Conservation (phyloP, 2,888 invertebrate genomes). For the Oscheius sp. region DNA sequence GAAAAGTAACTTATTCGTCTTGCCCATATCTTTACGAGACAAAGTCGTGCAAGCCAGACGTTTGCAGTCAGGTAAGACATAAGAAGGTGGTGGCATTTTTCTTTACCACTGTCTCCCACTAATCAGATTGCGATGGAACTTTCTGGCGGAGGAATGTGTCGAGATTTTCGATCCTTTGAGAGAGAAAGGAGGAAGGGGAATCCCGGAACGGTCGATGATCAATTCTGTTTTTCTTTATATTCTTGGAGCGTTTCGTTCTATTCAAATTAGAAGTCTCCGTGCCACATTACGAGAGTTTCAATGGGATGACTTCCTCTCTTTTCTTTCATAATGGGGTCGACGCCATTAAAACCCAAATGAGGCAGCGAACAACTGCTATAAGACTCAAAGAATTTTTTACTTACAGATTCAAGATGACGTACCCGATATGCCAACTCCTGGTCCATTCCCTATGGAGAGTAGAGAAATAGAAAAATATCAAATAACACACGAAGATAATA, state of each 20-base stretch:
- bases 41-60: not conserved
- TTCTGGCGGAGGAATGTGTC: too few relatives aligned
- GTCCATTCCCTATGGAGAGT: not conserved
- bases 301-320: slow-evolving; percentile 8
- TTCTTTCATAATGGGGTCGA: slow-evolving; percentile 18
- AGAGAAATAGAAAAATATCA: too few relatives aligned
- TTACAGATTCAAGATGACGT: too few relatives aligned
- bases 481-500: not conserved
- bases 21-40: slow-evolving; percentile 51
- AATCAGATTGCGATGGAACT: too few relatives aligned
- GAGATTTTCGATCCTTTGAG: slow-evolving; percentile 10
- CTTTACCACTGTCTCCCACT: too few relatives aligned
- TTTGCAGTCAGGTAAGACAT: slow-evolving; percentile 3
- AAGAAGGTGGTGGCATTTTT: too few relatives aligned
- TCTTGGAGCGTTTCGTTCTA: not conserved
- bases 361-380: too few relatives aligned
- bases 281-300: slow-evolving; percentile 17
- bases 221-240: not conserved
- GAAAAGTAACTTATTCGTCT: slow-evolving; percentile 28
- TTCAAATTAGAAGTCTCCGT: not conserved
- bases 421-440: slow-evolving; percentile 13
- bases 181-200: not conserved
- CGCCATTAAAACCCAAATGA: too few relatives aligned
- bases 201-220: not conserved
- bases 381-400: too few relatives aligned